These are phyloP conservation scores for Phoeniculus purpureus DNA, from an alignment of 2,797 vertebrate genomes.

Conservation along the genomic window DNA sequence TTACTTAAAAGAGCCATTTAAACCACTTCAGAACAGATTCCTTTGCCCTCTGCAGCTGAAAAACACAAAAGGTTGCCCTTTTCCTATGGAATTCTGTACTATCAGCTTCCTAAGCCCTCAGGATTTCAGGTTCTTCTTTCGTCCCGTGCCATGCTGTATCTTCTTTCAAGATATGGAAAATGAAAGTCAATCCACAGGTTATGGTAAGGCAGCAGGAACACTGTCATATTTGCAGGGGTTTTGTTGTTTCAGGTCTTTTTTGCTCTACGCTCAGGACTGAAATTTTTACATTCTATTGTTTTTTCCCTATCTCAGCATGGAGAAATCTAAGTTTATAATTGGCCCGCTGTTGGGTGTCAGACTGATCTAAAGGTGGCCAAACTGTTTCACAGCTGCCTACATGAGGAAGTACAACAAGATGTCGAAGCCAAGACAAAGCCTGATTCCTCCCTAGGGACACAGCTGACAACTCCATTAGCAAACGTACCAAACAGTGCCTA, in stretches of 20 bases:
- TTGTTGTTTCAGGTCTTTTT: neutral
- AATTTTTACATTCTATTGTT: neutral
- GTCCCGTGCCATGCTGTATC: neutral
- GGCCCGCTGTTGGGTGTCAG: neutral
- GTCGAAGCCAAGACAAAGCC: conserved; percentile 37
- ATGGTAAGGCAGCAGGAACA: neutral
- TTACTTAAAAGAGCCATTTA: neutral
- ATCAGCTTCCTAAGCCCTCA: neutral
- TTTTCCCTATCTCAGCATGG: neutral
- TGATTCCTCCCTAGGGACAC: neutral
- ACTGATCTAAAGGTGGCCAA: conserved; percentile 24
- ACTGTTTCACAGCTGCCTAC: conserved; percentile 1
- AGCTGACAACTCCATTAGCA: neutral
- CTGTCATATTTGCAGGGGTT: neutral
- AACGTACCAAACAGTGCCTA: neutral
- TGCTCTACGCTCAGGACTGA: neutral
- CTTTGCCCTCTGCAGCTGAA: neutral
- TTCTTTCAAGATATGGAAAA: neutral
- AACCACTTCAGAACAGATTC: neutral
- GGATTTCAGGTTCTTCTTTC: neutral
- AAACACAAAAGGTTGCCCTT: neutral
- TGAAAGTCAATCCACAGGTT: neutral
- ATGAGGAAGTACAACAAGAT: conserved; percentile 9
- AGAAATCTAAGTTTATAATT: conserved; percentile 22
- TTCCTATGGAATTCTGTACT: neutral